A percentile compares a stretch with the other conserved stretches of the same genome.
Evolutionary conservation across 1,140 invertebrate genomes (phyloP).

Genomic region (Cheumatopsyche charites): DNA sequence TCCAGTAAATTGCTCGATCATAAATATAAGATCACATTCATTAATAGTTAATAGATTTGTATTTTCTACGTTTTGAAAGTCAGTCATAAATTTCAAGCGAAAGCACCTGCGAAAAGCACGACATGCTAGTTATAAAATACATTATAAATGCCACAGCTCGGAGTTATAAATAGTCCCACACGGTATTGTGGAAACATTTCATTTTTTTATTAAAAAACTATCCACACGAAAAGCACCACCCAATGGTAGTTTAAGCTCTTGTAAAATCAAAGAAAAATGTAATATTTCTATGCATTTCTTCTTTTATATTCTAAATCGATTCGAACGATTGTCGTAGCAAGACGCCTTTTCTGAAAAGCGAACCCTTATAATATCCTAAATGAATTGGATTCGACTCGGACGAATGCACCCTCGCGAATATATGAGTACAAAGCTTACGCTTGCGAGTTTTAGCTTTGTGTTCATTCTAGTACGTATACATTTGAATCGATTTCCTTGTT

Average conservation of each 20-base stretch:
- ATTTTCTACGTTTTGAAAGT: neutral
- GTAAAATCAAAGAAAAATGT: neutral
- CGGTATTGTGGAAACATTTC: neutral
- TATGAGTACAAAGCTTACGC: too few species aligned
- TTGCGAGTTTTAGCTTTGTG: too few species aligned
- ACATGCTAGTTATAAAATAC: constrained; percentile 24
- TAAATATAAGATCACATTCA: neutral
- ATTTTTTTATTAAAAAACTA: neutral
- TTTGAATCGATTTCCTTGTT: neutral
- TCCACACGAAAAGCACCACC: neutral
- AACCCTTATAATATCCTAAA: constrained; percentile 10
- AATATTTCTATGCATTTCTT: neutral
- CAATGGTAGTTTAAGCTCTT: neutral
- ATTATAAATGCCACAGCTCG: constrained; percentile 22
- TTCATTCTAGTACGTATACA: too few species aligned
- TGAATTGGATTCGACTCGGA: constrained; percentile 12
- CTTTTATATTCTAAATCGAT: neutral
- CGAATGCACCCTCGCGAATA: neutral
- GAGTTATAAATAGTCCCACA: constrained; percentile 4
- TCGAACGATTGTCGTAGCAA: neutral
- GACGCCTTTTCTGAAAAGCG: neutral
- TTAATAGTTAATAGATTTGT: constrained; percentile 17
- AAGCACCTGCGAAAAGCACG: constrained; percentile 20
- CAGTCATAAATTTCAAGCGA: constrained; percentile 7
- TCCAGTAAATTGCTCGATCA: too few species aligned